Evolutionary conservation across 2,113 vertebrate species (phyloP), one percentile per base, ranked within the genome.

Genomic region (Bostrychus sinensis): DNA sequence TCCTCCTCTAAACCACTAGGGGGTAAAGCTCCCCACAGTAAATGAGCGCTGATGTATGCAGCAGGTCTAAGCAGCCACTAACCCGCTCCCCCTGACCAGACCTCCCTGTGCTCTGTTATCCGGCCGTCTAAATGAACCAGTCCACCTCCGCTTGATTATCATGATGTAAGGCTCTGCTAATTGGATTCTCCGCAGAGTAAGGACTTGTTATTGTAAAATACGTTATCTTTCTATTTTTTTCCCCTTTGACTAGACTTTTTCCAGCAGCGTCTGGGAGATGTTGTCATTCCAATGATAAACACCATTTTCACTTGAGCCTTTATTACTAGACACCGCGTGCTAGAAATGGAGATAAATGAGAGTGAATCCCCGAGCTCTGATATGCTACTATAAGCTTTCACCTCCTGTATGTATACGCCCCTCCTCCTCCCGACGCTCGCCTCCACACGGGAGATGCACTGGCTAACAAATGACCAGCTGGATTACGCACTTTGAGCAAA

Each of bases 311-410:
- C 88, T 89, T 90, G 82, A 89, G 84, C 86, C 84, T 85, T 89
- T 88, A 89, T 87, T 89, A 88, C 89, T 71, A 66, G 64, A 88
- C 83, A 83, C 87, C 17, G 61, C 74, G 84, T 77, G 87, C 65
- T 72, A 83, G 88, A 89, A 90, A 92, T 91, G 77, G 91, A 92
- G 91, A 92, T 91, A 89, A 90, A 91, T 91, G 90, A 89, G 84
- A 12, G n/a, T 6, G 76, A 80, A 85, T 82, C 75, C 85, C 72
- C n/a, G 42, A 81, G 82, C 86, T 83, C 83, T 74, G 84, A 88
- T 86, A 90, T 64, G 80, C 86, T 65, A 72, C 88, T 80, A 78
- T 71, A 75, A 75, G 82, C 79, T 78, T 75, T 90, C 88, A 89
- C 86, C 86, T 87, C 82, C 66, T 53, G 72, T 80, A 69, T 39